These are phyloP conservation scores for Philotrypesis tridentata DNA, from an alignment of 1,140 invertebrate species.

Conservation along the genomic window DNA sequence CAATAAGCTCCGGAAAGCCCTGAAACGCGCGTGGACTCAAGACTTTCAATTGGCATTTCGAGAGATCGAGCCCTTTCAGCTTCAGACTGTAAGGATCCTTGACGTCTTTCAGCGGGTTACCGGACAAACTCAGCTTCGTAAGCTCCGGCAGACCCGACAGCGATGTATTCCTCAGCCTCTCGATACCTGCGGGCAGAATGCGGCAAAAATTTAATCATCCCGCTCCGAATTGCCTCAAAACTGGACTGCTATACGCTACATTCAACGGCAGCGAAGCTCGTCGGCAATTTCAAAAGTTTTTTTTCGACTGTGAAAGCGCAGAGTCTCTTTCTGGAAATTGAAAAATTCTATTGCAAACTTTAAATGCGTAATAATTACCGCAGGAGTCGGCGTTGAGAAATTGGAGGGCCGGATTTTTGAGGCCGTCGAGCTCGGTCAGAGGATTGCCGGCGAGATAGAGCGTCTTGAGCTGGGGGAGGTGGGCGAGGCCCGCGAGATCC, in stretches of 20 bases:
- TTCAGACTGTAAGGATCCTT: slow-evolving; percentile 58
- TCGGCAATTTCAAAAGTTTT: too few species aligned
- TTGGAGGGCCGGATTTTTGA: slow-evolving; percentile 56
- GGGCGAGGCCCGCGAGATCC: slow-evolving; percentile 49
- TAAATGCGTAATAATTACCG: slow-evolving; percentile 51
- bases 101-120: slow-evolving; percentile 64
- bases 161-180: slow-evolving; percentile 54
- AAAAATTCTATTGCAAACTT: too few species aligned
- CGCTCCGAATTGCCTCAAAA: too few species aligned
- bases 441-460: slow-evolving; percentile 63
- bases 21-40: slow-evolving; percentile 61
- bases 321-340: too few species aligned
- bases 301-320: too few species aligned
- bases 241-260: too few species aligned
- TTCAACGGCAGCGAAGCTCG: too few species aligned
- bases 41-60: slow-evolving; percentile 64
- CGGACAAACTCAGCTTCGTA: slow-evolving; percentile 58
- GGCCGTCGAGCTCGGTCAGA: slow-evolving; percentile 56
- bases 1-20: slow-evolving; percentile 60
- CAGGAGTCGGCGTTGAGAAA: slow-evolving; percentile 62
- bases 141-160: slow-evolving; percentile 59
- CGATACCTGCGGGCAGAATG: slow-evolving; percentile 59
- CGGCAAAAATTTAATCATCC: slow-evolving; percentile 9
- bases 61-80: slow-evolving; percentile 65
- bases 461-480: slow-evolving; percentile 57